Conservation (phyloP, 2,113 vertebrate genomes). For the Notothenia rossii region DNA sequence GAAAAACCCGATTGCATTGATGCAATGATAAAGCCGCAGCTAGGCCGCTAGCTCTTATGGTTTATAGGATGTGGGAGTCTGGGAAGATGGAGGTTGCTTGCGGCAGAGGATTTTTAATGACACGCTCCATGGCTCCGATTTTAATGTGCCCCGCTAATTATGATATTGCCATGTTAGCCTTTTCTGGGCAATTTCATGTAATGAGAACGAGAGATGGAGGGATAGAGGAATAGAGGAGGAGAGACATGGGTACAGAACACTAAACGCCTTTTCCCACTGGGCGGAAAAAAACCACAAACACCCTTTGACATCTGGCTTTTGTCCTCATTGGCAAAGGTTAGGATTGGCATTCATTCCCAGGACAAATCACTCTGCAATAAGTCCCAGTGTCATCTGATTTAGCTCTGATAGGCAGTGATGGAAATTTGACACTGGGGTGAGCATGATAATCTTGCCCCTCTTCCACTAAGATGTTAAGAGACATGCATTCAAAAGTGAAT, state of each 20-base stretch:
- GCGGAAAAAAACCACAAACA: too few relatives aligned
- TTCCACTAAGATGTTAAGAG: too few relatives aligned
- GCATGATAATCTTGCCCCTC: too few relatives aligned
- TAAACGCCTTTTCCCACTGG: too few relatives aligned
- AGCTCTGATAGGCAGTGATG: too few relatives aligned
- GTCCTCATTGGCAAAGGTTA: too few relatives aligned
- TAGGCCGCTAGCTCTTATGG: conserved; percentile 19
- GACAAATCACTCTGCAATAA: too few relatives aligned
- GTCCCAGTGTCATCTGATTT: too few relatives aligned
- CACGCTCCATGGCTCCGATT: conserved; percentile 62
- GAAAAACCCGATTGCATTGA: not conserved
- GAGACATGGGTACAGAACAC: not conserved
- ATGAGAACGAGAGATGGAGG: conserved; percentile 30
- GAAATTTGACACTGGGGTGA: too few relatives aligned
- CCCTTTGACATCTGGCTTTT: too few relatives aligned
- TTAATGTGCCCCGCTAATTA: conserved; percentile 71
- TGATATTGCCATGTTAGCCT: conserved; percentile 49
- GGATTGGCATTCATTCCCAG: too few relatives aligned
- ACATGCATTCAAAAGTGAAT: too few relatives aligned
- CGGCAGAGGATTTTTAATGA: conserved; percentile 66
- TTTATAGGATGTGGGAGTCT: conserved; percentile 34
- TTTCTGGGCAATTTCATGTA: conserved; percentile 31
- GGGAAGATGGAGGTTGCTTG: conserved; percentile 31
- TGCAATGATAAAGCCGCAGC: conserved; percentile 47
- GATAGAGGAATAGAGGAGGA: conserved; percentile 12